These are phyloP conservation scores for Zophobas morio DNA, from an alignment of 1,140 invertebrate genomes.

Conservation along the genomic window DNA sequence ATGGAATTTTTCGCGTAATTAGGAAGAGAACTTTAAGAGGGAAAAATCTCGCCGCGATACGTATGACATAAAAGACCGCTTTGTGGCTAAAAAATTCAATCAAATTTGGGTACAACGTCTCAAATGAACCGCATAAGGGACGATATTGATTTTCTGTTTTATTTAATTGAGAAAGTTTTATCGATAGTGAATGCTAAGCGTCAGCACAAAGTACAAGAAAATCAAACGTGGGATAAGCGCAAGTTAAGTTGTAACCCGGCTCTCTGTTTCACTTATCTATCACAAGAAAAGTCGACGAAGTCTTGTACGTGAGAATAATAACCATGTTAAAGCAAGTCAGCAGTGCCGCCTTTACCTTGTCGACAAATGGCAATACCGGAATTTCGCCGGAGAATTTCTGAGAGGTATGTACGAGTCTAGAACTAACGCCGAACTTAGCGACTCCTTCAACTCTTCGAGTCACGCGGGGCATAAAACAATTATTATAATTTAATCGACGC, in stretches of 20 bases:
- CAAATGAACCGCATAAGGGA: conserved; percentile 18
- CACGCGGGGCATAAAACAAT: background rate
- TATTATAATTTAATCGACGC: background rate
- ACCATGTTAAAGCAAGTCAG: conserved; percentile 47
- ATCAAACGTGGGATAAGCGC: conserved; percentile 25
- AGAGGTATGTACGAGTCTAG: conserved; percentile 22
- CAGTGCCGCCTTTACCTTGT: conserved; percentile 47
- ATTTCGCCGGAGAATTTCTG: conserved; percentile 30
- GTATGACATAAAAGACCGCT: conserved; percentile 22
- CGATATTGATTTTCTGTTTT: conserved; percentile 31
- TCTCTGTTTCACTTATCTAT: conserved; percentile 42
- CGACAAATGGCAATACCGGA: conserved; percentile 41
- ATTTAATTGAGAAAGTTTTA: conserved; percentile 43
- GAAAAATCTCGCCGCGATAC: conserved; percentile 15
- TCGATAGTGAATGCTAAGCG: conserved; percentile 39
- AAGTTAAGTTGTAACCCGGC: conserved; percentile 31
- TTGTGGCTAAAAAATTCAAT: conserved; percentile 17
- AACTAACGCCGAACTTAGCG: conserved; percentile 5
- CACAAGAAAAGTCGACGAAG: conserved; percentile 28
- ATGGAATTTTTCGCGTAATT: conserved; percentile 7
- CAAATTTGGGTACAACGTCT: conserved; percentile 27
- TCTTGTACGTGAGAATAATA: conserved; percentile 49
- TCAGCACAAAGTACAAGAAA: conserved; percentile 35
- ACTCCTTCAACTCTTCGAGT: too few species aligned
- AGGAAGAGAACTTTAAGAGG: background rate